These are phyloP conservation scores for Ectemnius cavifrons DNA, from an alignment of 2,888 invertebrate genomes.

Conservation along the genomic window DNA sequence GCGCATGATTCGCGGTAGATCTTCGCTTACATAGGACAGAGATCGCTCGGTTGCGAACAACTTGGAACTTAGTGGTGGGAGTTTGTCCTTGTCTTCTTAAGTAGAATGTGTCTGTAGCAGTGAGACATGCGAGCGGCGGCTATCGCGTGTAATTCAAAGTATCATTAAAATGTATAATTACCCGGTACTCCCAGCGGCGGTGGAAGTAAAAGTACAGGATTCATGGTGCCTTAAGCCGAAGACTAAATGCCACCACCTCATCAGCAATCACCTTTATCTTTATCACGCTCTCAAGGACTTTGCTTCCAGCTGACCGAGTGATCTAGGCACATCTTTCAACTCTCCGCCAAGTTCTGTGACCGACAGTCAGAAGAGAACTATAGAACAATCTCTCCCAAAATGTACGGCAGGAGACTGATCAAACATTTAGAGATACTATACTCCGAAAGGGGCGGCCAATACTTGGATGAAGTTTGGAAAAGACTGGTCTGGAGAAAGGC, in stretches of 20 bases:
- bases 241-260: constrained; percentile 13
- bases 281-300: neutral
- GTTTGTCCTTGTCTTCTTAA: neutral
- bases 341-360: no score
- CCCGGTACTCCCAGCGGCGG: neutral
- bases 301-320: neutral
- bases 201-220: constrained; percentile 24
- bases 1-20: no score
- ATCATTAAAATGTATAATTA: constrained; percentile 6
- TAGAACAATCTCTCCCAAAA: no score
- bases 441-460: no score
- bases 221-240: constrained; percentile 12
- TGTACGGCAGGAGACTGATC: no score
- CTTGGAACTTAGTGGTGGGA: neutral
- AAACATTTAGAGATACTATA: no score
- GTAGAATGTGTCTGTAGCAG: neutral
- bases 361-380: no score
- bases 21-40: no score
- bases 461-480: neutral
- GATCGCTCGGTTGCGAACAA: neutral
- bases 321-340: no score
- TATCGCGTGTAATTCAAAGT: constrained; percentile 4
- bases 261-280: constrained; percentile 7
- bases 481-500: neutral
- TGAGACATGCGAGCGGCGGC: no score